phyloP scores from a whole-genome alignment of 2,113 vertebrate genomes.

The Odocoileus hemionus region DNA sequence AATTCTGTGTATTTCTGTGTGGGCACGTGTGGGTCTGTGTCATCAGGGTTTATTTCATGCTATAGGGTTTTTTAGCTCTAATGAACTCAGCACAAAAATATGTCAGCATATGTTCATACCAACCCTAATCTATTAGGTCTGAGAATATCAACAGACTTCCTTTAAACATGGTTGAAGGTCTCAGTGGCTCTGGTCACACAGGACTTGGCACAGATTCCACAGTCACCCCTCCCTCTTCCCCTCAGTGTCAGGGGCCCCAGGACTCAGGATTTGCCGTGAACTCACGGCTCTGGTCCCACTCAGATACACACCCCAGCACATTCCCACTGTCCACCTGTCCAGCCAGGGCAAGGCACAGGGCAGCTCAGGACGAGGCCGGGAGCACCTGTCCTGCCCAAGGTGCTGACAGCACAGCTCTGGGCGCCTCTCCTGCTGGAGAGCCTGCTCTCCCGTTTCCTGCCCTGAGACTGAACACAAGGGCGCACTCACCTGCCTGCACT shows the following conservation, averaged over 20 bases:
- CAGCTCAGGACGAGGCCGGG: not conserved
- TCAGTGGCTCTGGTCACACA: no score
- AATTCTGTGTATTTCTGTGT: not conserved
- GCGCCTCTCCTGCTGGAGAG: not conserved
- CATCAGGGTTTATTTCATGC: not conserved
- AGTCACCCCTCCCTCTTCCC: no score
- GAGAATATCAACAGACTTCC: not conserved
- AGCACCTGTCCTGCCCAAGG: not conserved
- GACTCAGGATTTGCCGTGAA: not conserved
- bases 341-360: not conserved
- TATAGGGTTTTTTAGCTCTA: not conserved
- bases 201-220: not conserved
- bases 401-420: not conserved
- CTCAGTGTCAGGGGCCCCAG: not conserved
- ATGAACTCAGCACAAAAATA: not conserved
- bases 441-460: not conserved
- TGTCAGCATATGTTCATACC: not conserved
- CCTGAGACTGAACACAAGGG: not conserved
- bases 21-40: accelerated
- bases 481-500: not conserved
- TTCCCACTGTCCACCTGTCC: accelerated
- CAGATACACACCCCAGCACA: no score
- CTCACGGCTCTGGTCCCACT: accelerated
- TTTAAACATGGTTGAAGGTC: not conserved
- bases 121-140: not conserved